Percentiles rank a stretch among this genome's conserved stretches.
phyloP scores from a whole-genome alignment of 2,888 invertebrate species.

The Netelia virgata region DNA sequence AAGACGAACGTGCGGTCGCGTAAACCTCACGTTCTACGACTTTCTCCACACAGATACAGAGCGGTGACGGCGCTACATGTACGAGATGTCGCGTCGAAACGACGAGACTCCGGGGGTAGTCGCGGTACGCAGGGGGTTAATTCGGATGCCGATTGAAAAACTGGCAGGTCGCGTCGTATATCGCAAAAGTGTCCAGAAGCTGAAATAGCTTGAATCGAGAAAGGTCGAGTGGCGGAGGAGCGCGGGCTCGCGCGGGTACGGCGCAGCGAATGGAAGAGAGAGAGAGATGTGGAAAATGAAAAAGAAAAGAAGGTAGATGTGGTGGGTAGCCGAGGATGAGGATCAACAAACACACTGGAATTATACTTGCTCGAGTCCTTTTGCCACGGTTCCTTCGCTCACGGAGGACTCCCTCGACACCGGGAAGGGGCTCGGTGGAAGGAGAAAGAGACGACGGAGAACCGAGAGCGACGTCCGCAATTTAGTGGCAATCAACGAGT shows the following conservation, averaged over 20 bases:
- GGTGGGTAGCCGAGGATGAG: slow-evolving; percentile 68
- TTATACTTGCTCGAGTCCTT: slow-evolving; percentile 67
- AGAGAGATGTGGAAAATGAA: slow-evolving; percentile 69
- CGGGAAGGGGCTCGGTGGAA: slow-evolving; percentile 63
- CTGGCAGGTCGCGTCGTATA: slow-evolving; percentile 56
- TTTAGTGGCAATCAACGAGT: slow-evolving; percentile 83
- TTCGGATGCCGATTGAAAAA: slow-evolving; percentile 77
- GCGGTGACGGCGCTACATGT: background rate
- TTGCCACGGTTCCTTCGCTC: slow-evolving; percentile 55
- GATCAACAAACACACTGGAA: slow-evolving; percentile 74
- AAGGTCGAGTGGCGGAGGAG: slow-evolving; percentile 13
- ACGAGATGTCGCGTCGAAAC: slow-evolving; percentile 25
- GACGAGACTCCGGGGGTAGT: slow-evolving; percentile 17
- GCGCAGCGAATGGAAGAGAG: slow-evolving; percentile 65
- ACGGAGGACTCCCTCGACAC: slow-evolving; percentile 57
- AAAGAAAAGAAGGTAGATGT: slow-evolving; percentile 40
- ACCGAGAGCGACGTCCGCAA: slow-evolving; percentile 75
- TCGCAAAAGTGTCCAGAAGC: slow-evolving; percentile 19
- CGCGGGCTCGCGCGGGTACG: too few relatives aligned
- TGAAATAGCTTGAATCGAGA: slow-evolving; percentile 15
- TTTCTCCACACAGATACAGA: background rate
- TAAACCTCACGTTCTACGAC: slow-evolving; percentile 19
- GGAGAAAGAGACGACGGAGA: slow-evolving; percentile 64
- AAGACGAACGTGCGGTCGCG: slow-evolving; percentile 32
- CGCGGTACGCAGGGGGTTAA: slow-evolving; percentile 42